Percentiles rank a stretch among this genome's conserved stretches.
phyloP scores from a whole-genome alignment of 2,113 vertebrate genomes.

The Dascyllus trimaculatus region DNA sequence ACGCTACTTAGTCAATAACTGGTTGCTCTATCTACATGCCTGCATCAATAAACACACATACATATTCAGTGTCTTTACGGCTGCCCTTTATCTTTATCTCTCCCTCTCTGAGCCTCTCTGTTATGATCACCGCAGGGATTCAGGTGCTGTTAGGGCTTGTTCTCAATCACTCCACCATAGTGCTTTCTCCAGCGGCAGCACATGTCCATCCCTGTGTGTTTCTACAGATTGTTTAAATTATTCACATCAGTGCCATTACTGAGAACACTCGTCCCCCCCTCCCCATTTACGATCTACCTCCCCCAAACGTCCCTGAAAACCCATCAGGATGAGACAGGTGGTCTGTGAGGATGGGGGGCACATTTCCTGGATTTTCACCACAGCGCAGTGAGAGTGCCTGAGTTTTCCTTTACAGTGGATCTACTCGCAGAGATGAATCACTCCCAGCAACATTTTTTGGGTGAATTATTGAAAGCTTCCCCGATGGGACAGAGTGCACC shows the following conservation, averaged over 20 bases:
- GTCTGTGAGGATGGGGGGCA: slow-evolving; percentile 46
- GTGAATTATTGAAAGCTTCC: slow-evolving; percentile 73
- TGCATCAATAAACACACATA: slow-evolving; percentile 9
- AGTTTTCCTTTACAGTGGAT: slow-evolving; percentile 38
- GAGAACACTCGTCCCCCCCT: slow-evolving; percentile 24
- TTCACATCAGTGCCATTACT: slow-evolving; percentile 77
- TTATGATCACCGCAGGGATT: slow-evolving; percentile 29
- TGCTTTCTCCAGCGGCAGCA: slow-evolving; percentile 49
- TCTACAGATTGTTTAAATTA: slow-evolving; percentile 77
- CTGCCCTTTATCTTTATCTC: neutral
- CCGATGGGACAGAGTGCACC: slow-evolving; percentile 36
- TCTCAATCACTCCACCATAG: slow-evolving; percentile 65
- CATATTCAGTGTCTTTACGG: neutral
- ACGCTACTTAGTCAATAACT: slow-evolving; percentile 46
- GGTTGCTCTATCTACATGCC: slow-evolving; percentile 13
- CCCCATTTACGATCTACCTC: slow-evolving; percentile 42
- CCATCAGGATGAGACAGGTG: slow-evolving; percentile 66
- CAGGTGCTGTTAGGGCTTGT: slow-evolving; percentile 30
- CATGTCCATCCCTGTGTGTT: slow-evolving; percentile 66
- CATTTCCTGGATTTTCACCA: slow-evolving; percentile 37
- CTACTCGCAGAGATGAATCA: slow-evolving; percentile 50
- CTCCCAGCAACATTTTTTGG: slow-evolving; percentile 47
- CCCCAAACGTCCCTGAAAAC: slow-evolving; percentile 39
- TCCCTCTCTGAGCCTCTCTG: slow-evolving; percentile 1
- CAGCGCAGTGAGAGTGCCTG: slow-evolving; percentile 27